Evolutionary conservation across 2,797 vertebrate genomes (phyloP), one percentile per base, ranked within the genome.

Genomic region (Pipistrellus pipistrellus): DNA sequence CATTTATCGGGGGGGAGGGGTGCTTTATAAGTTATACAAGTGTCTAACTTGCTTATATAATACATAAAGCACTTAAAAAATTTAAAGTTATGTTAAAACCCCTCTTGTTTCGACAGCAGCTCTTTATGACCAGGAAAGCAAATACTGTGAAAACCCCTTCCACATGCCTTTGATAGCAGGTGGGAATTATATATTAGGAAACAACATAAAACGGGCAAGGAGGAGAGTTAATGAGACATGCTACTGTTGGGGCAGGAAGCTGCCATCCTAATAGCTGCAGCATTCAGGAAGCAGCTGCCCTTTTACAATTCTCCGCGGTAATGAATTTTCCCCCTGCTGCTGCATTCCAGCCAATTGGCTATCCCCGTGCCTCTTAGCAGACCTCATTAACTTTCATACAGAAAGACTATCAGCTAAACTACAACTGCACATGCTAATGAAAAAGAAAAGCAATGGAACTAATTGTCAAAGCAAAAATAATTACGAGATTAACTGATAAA

Each of bases 271-370:
- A 89, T 90, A 71, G 75, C 68, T 85, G 14, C 2, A n/a, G 75
- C 90, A 93, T 96, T 94, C 91, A 88, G 83, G 84, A 92, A 96
- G 78, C 88, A 97, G 82, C 85, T 95, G 93, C 71, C 96, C 95
- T 96, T 96, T 88, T 83, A 80, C 84, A 95, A 85, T 48, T 78
- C 93, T 93, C 93, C 4, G 44, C 4, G 2, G 30, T 93, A 94
- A 94, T 94, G 95, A 96, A 81, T 86, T 90, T 82, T 83, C 30
- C 87, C 88, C 82, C 78, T 75, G 66, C 78, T 92, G 93, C 66
- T 92, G 30, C 72, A 95, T 90, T 75, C 76, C 89, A 96, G 77
- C 86, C 93, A 94, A 93, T 81, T 94, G 85, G 82, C 48, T 88
- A 92, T 83, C 55, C 35, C 92, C 85, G 75, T 81, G 88, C 66